Conservation (phyloP, 2,113 vertebrate species). For the Oostethus manadensis region DNA sequence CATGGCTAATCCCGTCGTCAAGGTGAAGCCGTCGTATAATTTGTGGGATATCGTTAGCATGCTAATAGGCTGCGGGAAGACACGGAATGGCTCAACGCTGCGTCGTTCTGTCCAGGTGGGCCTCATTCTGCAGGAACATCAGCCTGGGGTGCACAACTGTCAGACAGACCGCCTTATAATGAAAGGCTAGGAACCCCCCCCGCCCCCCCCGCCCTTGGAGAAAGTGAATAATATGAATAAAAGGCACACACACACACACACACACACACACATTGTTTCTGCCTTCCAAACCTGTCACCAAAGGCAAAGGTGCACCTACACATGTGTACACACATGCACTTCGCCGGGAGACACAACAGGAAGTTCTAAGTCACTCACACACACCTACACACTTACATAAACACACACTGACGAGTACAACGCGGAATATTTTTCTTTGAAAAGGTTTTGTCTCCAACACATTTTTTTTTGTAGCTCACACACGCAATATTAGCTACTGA, state of each 20-base stretch:
- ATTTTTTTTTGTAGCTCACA: too few species aligned
- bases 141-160: constrained; percentile 40
- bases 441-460: constrained; percentile 4
- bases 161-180: constrained; percentile 29
- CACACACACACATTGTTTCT: constrained; percentile 15
- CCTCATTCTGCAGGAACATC: constrained; percentile 49
- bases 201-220: constrained; percentile 38
- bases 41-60: constrained; percentile 43
- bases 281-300: constrained; percentile 42
- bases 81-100: constrained; percentile 20
- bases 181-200: constrained; percentile 22
- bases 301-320: constrained; percentile 32
- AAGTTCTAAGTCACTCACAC: constrained; percentile 45
- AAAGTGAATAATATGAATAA: constrained; percentile 49
- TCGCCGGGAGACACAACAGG: constrained; percentile 38
- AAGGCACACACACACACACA: constrained; percentile 21
- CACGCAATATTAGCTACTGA: too few species aligned
- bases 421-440: background rate
- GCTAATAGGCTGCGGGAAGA: constrained; percentile 39
- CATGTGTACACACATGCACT: constrained; percentile 8
- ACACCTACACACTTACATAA: constrained; percentile 29
- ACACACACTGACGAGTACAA: constrained; percentile 13
- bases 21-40: constrained; percentile 41
- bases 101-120: constrained; percentile 55
- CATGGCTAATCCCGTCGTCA: constrained; percentile 47